Evolutionary conservation across 2,113 vertebrate genomes (phyloP), one percentile per base, ranked within the genome.

Genomic region (Lagenorhynchus albirostris): DNA sequence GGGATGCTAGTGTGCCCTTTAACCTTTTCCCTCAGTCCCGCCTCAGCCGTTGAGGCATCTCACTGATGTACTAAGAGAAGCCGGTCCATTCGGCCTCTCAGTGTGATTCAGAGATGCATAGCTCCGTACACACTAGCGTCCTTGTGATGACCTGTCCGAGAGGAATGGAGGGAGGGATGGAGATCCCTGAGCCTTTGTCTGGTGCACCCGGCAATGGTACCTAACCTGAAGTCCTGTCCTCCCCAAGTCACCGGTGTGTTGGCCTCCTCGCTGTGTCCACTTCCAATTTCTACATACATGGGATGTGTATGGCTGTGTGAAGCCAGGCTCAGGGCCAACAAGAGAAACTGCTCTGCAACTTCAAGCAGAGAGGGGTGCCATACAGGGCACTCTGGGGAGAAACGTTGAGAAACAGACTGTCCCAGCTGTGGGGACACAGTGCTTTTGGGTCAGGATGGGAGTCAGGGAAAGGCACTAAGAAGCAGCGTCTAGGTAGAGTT

Each of bases 151-250:
- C 1, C 90, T 33, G 7, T 58, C 41, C 3, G 0, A 13, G 38
- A 50, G 58, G 13, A 5, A 14, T 0, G 25, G 47, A 25, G 0
- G 11, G 47, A 58, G 68, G 26, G 5, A n/a, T 1, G 23, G 29
- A n/a, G 60, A 33, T 10, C 5, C 11, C 47, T 21, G 3, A 6
- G 31, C 41, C 50, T 25, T 29, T 0, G 1, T 44, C 63, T 4
- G 0, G 17, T 6, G 3, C 0, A 0, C 5, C 7, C 13, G 0
- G 12, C 44, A 2, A 0, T 0, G 0, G 6, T 20, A 17, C 68
- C 47, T 31, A n/a, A 23, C 65, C 31, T 1, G 0, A 12, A 29
- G n/a, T 33, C 36, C 89, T 41, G 65, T 36, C 26, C 38, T 60
- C 21, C 29, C 5, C 3, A 0, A 0, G 17, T 63, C 26, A 23